Conservation (phyloP, 2,888 invertebrate genomes). For the Clanis bilineata region DNA sequence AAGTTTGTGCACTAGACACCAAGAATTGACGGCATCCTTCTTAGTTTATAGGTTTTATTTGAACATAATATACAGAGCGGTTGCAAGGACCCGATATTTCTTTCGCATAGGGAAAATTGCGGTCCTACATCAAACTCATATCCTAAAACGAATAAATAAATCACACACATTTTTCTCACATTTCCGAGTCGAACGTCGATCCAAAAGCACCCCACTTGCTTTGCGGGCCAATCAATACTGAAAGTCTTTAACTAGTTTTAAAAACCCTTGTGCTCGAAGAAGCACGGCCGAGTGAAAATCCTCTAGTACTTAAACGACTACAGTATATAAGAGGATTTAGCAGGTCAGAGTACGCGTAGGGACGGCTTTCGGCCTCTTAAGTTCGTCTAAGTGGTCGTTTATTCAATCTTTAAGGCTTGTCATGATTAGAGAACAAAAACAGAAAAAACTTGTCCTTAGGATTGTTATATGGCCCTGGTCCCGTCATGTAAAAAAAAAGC, state of each 20-base stretch:
- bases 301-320: conserved; percentile 34
- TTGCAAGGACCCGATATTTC: neutral
- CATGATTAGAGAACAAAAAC: neutral
- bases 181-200: neutral
- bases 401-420: conserved; percentile 20
- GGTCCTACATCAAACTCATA: neutral
- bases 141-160: neutral
- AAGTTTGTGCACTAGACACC: too few relatives aligned
- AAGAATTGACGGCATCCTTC: too few relatives aligned
- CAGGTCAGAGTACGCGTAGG: conserved; percentile 42
- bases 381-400: conserved; percentile 32
- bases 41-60: neutral
- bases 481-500: too few relatives aligned
- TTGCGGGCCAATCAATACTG: neutral
- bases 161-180: neutral
- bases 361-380: conserved; percentile 37
- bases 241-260: conserved; percentile 29
- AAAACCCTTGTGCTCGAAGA: conserved; percentile 33
- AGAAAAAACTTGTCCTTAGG: too few relatives aligned
- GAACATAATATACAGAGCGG: neutral
- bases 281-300: conserved; percentile 30
- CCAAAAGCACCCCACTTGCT: neutral
- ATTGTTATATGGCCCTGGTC: too few relatives aligned
- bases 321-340: conserved; percentile 48
- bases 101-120: neutral